Percentiles rank a stretch among this genome's conserved stretches.
phyloP scores from a whole-genome alignment of 2,797 vertebrate species.

The Darevskia nairensis region DNA sequence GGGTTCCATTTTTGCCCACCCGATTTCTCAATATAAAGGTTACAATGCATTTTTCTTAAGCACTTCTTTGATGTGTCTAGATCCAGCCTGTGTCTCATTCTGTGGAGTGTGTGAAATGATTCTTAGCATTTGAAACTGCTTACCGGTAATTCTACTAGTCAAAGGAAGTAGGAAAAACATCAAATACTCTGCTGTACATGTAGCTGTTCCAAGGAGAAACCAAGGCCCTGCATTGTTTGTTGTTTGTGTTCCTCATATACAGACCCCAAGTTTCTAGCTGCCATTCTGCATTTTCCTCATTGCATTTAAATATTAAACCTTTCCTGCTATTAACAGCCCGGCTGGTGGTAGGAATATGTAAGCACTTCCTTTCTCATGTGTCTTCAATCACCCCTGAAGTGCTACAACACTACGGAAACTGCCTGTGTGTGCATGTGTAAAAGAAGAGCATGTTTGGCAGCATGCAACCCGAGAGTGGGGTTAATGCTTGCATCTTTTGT shows the following conservation, averaged over 20 bases:
- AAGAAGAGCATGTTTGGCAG: neutral
- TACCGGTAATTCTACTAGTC: neutral
- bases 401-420: neutral
- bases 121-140: too few relatives aligned
- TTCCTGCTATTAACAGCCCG: neutral
- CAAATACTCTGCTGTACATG: too few relatives aligned
- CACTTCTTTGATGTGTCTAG: too few relatives aligned
- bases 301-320: neutral
- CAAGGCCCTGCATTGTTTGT: neutral
- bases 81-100: neutral
- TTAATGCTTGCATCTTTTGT: neutral
- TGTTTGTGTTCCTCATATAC: neutral
- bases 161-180: neutral
- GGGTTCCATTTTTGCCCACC: too few relatives aligned
- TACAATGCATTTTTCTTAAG: too few relatives aligned
- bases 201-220: neutral
- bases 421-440: neutral
- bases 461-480: neutral
- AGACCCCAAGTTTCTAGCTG: neutral
- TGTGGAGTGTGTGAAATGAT: neutral
- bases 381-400: neutral
- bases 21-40: too few relatives aligned
- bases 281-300: neutral
- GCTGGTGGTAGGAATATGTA: neutral
- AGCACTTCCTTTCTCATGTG: neutral